These are phyloP conservation scores for Aphidius colemani DNA, from an alignment of 2,888 invertebrate species.

Conservation along the genomic window DNA sequence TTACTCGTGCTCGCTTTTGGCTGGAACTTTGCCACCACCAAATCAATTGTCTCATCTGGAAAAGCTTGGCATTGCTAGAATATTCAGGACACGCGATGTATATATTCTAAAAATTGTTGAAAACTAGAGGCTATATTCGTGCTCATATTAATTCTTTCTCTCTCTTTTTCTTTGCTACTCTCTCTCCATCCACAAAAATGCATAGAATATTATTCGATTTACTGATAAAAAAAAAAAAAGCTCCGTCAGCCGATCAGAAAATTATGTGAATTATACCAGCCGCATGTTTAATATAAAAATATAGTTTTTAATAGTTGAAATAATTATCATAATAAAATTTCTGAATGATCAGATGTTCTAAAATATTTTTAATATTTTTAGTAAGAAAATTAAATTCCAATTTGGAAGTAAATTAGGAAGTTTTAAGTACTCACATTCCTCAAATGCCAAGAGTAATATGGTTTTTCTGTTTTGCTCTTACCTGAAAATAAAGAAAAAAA, in stretches of 20 bases:
- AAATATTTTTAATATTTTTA: no score
- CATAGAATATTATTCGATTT: no score
- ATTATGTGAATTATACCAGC: background rate
- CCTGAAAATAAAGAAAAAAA: background rate
- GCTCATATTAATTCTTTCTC: background rate
- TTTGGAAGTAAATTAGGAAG: no score
- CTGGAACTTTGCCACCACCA: constrained; percentile 45
- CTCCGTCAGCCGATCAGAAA: background rate
- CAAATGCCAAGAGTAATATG: no score
- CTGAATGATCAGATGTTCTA: no score
- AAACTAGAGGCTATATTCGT: background rate
- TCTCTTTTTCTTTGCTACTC: background rate
- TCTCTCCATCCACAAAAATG: constrained; percentile 12
- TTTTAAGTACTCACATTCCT: no score
- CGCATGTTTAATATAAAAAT: no score
- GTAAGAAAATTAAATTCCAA: no score
- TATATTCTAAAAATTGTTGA: background rate
- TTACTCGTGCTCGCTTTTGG: constrained; percentile 20
- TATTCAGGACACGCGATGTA: constrained; percentile 40
- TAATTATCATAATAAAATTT: no score
- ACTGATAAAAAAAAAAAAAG: no score
- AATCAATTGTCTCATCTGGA: constrained; percentile 46
- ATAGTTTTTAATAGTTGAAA: no score
- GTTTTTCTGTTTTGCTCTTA: background rate
- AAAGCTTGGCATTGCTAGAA: constrained; percentile 42